Evolutionary conservation across 2,888 invertebrate species (phyloP).

Genomic region (Cantharis lateralis): DNA sequence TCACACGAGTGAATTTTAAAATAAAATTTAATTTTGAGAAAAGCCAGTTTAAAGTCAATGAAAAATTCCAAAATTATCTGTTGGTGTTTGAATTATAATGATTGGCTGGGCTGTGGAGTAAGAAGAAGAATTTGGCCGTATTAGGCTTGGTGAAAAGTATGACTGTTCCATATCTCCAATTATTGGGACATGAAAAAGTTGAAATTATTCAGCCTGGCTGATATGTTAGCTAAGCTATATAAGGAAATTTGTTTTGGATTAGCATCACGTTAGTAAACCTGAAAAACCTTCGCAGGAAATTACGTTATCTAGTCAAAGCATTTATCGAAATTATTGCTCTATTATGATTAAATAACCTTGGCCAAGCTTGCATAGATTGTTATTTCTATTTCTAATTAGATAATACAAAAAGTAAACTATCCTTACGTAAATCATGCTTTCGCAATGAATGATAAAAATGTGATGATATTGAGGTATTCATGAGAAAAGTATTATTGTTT

Average conservation of each 20-base stretch:
- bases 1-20: too few relatives aligned
- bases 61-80: too few relatives aligned
- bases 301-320: conserved; percentile 12
- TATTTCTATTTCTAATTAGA: conserved; percentile 11
- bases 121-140: too few relatives aligned
- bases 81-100: too few relatives aligned
- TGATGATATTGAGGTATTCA: conserved; percentile 1
- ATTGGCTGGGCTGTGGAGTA: too few relatives aligned
- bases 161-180: too few relatives aligned
- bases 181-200: too few relatives aligned
- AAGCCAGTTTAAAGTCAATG: too few relatives aligned
- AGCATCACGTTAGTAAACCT: conserved; percentile 14
- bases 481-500: background rate
- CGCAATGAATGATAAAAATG: conserved; percentile 14
- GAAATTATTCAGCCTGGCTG: too few relatives aligned
- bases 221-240: background rate
- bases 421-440: conserved; percentile 10
- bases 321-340: conserved; percentile 21
- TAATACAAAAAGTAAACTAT: conserved; percentile 15
- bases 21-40: too few relatives aligned
- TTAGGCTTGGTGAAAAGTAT: too few relatives aligned
- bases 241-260: conserved; percentile 14
- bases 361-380: background rate
- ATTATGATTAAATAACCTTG: conserved; percentile 10
- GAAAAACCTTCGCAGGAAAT: conserved; percentile 12